A percentile compares a stretch with the other conserved stretches of the same genome.
phyloP scores from a whole-genome alignment of 1,140 invertebrate species.

The Drosophila ironensis region DNA sequence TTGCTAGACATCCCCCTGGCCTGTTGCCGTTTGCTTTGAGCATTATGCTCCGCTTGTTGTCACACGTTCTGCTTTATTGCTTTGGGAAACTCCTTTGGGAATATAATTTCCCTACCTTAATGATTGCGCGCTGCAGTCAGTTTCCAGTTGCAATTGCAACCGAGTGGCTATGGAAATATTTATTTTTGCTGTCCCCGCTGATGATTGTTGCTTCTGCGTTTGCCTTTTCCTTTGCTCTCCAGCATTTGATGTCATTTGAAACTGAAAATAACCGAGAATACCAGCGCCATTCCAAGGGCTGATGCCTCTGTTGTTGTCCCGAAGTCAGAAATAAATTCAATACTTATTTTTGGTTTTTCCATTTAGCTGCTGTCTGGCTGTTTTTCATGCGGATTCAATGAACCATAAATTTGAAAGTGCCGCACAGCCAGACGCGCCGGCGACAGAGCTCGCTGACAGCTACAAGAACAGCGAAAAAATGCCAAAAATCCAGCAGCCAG shows the following conservation, averaged over 20 bases:
- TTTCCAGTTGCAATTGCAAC: conserved; percentile 1
- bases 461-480: conserved; percentile 13
- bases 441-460: conserved; percentile 30
- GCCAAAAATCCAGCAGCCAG: too few species aligned
- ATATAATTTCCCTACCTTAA: conserved; percentile 46
- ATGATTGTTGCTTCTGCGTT: conserved; percentile 26
- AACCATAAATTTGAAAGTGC: conserved; percentile 80
- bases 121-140: conserved; percentile 35
- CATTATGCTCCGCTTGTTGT: not conserved
- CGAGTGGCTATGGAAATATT: conserved; percentile 49
- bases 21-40: not conserved
- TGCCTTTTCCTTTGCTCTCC: conserved; percentile 20
- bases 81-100: conserved; percentile 30
- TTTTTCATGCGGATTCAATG: conserved; percentile 78
- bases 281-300: conserved; percentile 7
- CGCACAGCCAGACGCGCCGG: conserved; percentile 63
- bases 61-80: conserved; percentile 34
- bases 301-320: conserved; percentile 29
- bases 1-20: too few species aligned
- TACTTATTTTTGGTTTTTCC: conserved; percentile 58
- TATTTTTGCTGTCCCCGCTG: conserved; percentile 38
- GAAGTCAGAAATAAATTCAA: conserved; percentile 52
- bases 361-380: conserved; percentile 51
- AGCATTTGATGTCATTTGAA: conserved; percentile 36
- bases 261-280: conserved; percentile 33